phyloP scores from a whole-genome alignment of 2,888 invertebrate genomes.

The Eudasyphora cyanicolor region DNA sequence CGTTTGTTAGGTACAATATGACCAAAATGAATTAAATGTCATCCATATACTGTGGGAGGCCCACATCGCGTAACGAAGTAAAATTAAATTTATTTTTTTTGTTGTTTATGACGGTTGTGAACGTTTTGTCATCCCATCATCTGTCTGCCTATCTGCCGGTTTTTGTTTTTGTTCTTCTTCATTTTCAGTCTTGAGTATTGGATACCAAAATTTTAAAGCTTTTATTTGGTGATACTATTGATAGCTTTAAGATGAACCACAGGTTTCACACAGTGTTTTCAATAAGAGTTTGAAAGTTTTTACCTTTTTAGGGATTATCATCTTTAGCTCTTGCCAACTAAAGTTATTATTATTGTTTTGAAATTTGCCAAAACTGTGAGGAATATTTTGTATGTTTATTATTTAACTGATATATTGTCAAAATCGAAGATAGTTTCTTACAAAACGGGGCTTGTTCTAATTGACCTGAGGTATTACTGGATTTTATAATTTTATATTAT shows the following conservation, averaged over 20 bases:
- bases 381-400: no score
- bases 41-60: not conserved
- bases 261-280: not conserved
- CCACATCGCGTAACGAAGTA: constrained; percentile 1
- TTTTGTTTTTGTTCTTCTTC: not conserved
- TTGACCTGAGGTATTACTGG: no score
- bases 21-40: constrained; percentile 45
- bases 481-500: no score
- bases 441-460: no score
- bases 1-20: constrained; percentile 40
- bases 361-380: no score
- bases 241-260: constrained; percentile 22
- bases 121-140: not conserved
- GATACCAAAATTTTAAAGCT: not conserved
- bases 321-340: no score
- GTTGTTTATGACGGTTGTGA: constrained; percentile 21
- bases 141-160: not conserved
- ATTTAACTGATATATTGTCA: no score
- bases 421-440: no score
- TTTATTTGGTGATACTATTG: constrained; percentile 6
- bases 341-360: no score
- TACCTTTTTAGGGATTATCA: no score
- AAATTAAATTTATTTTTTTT: constrained; percentile 35
- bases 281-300: no score
- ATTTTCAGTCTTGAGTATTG: not conserved